Base-by-base conservation (phyloP, 2,888 invertebrate species). In the Chymomyza amoena region DNA sequence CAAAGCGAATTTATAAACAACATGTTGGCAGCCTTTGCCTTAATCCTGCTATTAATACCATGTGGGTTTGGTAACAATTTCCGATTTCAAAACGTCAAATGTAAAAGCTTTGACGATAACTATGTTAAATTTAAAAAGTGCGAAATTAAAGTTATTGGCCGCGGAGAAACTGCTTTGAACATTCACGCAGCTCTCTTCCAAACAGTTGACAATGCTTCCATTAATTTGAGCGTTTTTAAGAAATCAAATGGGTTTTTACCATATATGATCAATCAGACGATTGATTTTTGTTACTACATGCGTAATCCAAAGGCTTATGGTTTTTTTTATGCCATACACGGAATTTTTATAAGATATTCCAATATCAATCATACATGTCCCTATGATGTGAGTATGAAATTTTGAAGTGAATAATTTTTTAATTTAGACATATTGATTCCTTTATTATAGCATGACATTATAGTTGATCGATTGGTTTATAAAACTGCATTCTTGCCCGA, bases 341-440 rank as follows among this genome's bases (percentile, higher is more conserved):
- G 64, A 10, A 63, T 51, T 1, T 70, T 77, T 54, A 7, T 64
- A 0, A 0, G 16, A 1, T 28, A 51, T 4, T 51, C 80, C 0
- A 84, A 82, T 15, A 64, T 79, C 0, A 81, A 81, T 68, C 77
- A 81, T 28, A 62, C 76, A 0, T 81, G 81, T 52, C 82, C 82
- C 6, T 77, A 68, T 39, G 10, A 80, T 45, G 82, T 82, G 6
- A 77, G 80, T 76, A 59, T 5, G 16, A 1, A 32, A 16, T 2
- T 0, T 10, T 13, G 5, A 56, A 18, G 10, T 7, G 13, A 10
- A 6, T 52, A 7, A 7, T 0, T 0, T 4, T 32, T 54, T 9
- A 4, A 18, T 18, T 36, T 36, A 32, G n/a, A 15, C n/a, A 15
- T 13, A 3, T 7, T 18, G 16, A 3, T 13, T 13, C n/a, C 9